Evolutionary conservation across 2,113 vertebrate species (phyloP).

Genomic region (Tetrax tetrax): DNA sequence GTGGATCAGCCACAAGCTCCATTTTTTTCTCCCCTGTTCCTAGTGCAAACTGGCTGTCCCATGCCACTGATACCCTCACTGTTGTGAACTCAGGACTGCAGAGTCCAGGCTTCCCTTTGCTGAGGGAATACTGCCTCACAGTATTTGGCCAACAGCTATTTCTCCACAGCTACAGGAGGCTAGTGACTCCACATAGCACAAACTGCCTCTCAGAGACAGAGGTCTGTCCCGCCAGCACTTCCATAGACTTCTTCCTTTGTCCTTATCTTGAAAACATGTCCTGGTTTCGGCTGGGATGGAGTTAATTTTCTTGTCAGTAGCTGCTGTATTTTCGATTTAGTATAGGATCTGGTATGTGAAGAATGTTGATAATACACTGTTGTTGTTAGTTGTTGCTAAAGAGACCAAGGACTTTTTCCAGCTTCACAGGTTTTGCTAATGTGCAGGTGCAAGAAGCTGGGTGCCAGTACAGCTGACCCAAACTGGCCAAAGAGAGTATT

Average conservation of each 20-base stretch:
- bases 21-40: neutral
- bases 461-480: no score
- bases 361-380: no score
- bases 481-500: no score
- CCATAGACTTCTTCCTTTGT: neutral
- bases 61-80: neutral
- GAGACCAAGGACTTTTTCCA: no score
- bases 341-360: no score
- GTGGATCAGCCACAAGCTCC: neutral
- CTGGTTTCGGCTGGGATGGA: no score
- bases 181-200: neutral
- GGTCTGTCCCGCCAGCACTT: neutral
- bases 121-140: neutral
- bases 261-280: neutral
- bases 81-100: neutral
- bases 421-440: no score
- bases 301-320: no score
- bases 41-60: neutral
- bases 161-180: neutral
- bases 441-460: no score
- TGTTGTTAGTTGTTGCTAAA: no score
- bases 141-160: neutral
- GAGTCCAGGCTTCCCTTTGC: neutral
- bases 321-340: no score
- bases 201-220: neutral